phyloP scores from a whole-genome alignment of 2,113 vertebrate species.

The Eurypyga helias region DNA sequence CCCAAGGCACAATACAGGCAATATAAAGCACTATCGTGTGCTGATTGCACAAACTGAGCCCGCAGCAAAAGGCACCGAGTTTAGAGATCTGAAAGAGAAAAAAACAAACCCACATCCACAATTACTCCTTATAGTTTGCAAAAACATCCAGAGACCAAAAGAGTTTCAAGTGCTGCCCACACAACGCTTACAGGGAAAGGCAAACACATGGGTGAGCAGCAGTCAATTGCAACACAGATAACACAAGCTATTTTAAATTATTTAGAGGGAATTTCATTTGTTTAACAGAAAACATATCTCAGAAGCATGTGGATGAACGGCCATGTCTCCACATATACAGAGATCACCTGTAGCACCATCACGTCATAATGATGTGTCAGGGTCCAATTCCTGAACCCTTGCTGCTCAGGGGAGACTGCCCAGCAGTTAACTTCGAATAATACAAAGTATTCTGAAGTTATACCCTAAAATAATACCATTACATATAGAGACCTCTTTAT shows the following conservation, averaged over 20 bases:
- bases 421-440: background rate
- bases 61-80: constrained; percentile 91
- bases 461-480: background rate
- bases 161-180: background rate
- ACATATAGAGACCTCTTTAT: background rate
- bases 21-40: constrained; percentile 92
- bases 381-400: background rate
- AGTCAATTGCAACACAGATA: fast-evolving
- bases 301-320: background rate
- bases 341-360: background rate
- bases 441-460: background rate
- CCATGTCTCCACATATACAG: background rate
- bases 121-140: background rate
- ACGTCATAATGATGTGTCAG: fast-evolving
- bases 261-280: background rate
- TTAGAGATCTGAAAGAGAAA: constrained; percentile 80
- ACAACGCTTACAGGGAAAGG: background rate
- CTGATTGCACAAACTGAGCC: constrained; percentile 95
- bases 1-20: constrained; percentile 86
- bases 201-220: background rate
- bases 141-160: background rate
- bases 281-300: background rate
- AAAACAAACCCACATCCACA: background rate
- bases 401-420: background rate
- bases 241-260: background rate